Evolutionary conservation across 2,113 vertebrate genomes (phyloP).

Genomic region (Ariopsis seemanni): DNA sequence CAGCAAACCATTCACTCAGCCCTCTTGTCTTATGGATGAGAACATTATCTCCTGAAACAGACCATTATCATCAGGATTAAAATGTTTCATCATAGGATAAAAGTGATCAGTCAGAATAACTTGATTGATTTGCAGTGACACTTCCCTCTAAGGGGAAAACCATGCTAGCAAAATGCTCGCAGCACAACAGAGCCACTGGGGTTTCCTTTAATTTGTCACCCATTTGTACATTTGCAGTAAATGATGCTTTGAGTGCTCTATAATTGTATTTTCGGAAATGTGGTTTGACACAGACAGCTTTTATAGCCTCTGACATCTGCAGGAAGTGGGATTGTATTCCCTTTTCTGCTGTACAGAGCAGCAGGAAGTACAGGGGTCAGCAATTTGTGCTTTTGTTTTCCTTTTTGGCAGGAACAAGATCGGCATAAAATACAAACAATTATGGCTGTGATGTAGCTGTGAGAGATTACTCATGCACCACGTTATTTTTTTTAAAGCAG

Average conservation of each 20-base stretch:
- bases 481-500: background rate
- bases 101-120: background rate
- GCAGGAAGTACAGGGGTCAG: background rate
- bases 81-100: background rate
- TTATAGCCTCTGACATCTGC: constrained; percentile 28
- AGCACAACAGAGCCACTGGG: background rate
- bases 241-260: constrained; percentile 9
- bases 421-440: background rate
- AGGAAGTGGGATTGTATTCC: constrained; percentile 31
- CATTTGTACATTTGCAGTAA: constrained; percentile 18
- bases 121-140: background rate
- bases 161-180: background rate
- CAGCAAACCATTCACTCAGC: background rate
- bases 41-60: background rate
- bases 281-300: constrained; percentile 24
- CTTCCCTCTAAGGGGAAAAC: background rate
- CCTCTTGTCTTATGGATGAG: background rate
- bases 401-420: background rate
- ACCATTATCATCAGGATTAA: background rate
- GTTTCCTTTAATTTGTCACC: constrained; percentile 2
- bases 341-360: background rate
- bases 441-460: background rate
- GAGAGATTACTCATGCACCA: background rate
- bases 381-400: constrained; percentile 12
- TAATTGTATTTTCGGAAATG: constrained; percentile 37